phyloP scores from a whole-genome alignment of 2,113 vertebrate genomes.

The Synodontis membranacea region DNA sequence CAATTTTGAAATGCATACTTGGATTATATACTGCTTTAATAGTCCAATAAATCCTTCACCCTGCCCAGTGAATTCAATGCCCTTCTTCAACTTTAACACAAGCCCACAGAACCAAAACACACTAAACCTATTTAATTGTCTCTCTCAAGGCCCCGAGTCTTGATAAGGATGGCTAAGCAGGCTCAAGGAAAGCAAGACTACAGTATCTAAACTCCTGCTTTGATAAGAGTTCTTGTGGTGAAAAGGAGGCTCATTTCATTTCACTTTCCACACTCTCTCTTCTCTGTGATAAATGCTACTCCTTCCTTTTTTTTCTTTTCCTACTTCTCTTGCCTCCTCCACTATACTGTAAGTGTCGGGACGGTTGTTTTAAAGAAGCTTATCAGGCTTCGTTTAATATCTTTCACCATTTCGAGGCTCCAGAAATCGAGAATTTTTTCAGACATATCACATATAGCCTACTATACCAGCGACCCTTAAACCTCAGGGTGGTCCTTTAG shows the following conservation, averaged over 20 bases:
- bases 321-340: not conserved
- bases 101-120: conserved; percentile 32
- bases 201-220: conserved; percentile 26
- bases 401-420: conserved; percentile 17
- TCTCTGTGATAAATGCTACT: not conserved
- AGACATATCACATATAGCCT: conserved; percentile 13
- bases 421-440: conserved; percentile 26
- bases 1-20: not conserved
- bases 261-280: conserved; percentile 10
- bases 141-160: conserved; percentile 45
- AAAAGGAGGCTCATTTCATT: conserved; percentile 34
- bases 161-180: conserved; percentile 56
- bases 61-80: conserved; percentile 10
- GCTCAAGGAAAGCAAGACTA: conserved; percentile 20
- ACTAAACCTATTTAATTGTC: conserved; percentile 55
- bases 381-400: conserved; percentile 51
- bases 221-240: conserved; percentile 25
- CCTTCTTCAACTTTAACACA: conserved; percentile 15
- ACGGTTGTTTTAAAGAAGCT: conserved; percentile 33
- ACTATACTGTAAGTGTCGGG: conserved; percentile 21
- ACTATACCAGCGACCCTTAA: conserved; percentile 42
- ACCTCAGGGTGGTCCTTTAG: conserved; percentile 25
- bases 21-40: not conserved
- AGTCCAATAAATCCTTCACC: not conserved
- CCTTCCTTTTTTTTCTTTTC: conserved; percentile 1